Conservation (phyloP, 2,888 invertebrate species). For the Cepaea hortensis region DNA sequence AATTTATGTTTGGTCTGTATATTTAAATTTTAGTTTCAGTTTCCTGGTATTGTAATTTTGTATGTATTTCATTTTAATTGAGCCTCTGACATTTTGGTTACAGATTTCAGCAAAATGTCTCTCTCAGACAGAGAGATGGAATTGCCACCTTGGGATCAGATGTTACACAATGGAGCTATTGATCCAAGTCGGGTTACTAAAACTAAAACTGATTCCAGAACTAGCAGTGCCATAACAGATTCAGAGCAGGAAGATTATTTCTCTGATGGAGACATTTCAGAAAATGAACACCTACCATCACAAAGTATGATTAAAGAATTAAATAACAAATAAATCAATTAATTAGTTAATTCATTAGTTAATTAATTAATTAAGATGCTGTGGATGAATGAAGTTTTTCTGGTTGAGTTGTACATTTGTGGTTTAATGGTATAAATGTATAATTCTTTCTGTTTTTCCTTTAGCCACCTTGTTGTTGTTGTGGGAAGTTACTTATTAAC, state of each 20-base stretch:
- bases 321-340: background rate
- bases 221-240: background rate
- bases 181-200: background rate
- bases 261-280: slow-evolving; percentile 12
- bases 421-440: too few species aligned
- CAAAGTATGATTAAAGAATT: background rate
- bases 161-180: slow-evolving; percentile 25
- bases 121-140: background rate
- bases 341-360: too few species aligned
- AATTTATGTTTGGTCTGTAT: too few species aligned
- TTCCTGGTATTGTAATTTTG: too few species aligned
- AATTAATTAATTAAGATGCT: background rate
- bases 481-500: too few species aligned
- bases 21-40: too few species aligned
- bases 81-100: background rate
- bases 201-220: background rate
- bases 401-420: too few species aligned
- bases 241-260: background rate
- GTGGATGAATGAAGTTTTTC: too few species aligned
- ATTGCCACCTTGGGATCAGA: slow-evolving; percentile 13
- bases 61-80: too few species aligned
- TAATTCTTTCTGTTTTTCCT: too few species aligned
- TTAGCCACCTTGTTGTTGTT: too few species aligned
- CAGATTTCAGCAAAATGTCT: background rate
- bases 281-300: background rate